These are phyloP conservation scores for Campylomormyrus numenius DNA, from an alignment of 2,113 vertebrate genomes.

Conservation along the genomic window DNA sequence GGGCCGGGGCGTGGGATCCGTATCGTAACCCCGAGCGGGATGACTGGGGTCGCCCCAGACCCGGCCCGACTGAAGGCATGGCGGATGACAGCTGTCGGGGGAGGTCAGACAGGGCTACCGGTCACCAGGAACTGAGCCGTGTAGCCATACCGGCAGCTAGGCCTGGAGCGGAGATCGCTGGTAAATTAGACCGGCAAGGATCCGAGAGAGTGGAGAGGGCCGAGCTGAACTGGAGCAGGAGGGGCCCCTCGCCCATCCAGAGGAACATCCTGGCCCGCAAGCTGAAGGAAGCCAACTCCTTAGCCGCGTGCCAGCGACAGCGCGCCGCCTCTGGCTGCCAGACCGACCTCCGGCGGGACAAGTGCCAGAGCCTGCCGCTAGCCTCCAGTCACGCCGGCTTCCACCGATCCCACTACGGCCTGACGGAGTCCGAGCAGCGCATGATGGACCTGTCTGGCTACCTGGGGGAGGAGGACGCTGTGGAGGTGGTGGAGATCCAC, in stretches of 20 bases:
- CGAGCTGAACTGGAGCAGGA: constrained; percentile 68
- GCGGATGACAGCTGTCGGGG: constrained; percentile 36
- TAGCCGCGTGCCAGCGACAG: constrained; percentile 54
- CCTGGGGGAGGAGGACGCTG: constrained; percentile 65
- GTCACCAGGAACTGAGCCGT: neutral
- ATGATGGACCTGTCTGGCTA: constrained; percentile 79
- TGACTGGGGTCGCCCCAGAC: constrained; percentile 46
- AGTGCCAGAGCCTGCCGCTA: constrained; percentile 75
- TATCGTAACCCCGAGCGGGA: constrained; percentile 55
- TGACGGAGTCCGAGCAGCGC: constrained; percentile 77
- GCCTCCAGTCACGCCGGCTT: constrained; percentile 68
- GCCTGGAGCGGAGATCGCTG: neutral
- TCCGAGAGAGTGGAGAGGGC: constrained; percentile 52
- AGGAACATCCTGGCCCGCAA: constrained; percentile 66
- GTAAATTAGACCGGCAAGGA: constrained; percentile 46
- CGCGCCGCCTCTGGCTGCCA: constrained; percentile 63
- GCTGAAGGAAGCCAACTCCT: constrained; percentile 58
- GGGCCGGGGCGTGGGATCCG: constrained; percentile 64
- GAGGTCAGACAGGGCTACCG: constrained; percentile 36
- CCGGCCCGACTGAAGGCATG: constrained; percentile 27
- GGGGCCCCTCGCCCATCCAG: constrained; percentile 76
- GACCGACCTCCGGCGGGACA: constrained; percentile 62
- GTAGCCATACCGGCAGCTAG: constrained; percentile 34
- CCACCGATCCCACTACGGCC: constrained; percentile 66
- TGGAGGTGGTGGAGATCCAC: constrained; percentile 63